These are phyloP conservation scores for Centroberyx gerrardi DNA, from an alignment of 2,797 vertebrate species.

Conservation along the genomic window DNA sequence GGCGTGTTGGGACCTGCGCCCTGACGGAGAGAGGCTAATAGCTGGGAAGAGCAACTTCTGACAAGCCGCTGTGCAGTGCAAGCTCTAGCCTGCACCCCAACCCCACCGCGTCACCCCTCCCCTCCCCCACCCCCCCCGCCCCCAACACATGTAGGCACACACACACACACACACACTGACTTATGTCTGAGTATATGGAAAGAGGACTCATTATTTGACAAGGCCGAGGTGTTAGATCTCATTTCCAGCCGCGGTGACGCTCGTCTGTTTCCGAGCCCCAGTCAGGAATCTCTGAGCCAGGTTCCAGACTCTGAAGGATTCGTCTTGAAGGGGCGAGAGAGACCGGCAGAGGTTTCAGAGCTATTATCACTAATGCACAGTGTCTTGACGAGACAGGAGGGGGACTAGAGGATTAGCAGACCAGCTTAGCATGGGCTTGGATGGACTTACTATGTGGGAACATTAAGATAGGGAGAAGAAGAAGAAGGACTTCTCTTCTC, in stretches of 20 bases:
- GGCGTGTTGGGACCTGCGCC: conserved; percentile 86
- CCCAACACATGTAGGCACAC: conserved; percentile 31
- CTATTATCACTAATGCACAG: conserved; percentile 70
- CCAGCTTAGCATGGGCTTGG: conserved; percentile 53
- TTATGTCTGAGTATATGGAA: conserved; percentile 43
- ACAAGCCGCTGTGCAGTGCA: conserved; percentile 75
- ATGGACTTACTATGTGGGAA: conserved; percentile 62
- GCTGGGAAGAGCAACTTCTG: conserved; percentile 81
- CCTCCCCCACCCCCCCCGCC: conserved; percentile 35
- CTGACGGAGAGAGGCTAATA: conserved; percentile 81
- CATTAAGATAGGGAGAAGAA: conserved; percentile 33
- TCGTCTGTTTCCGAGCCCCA: conserved; percentile 62
- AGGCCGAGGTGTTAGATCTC: conserved; percentile 85
- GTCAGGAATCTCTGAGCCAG: no score
- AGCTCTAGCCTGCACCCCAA: conserved; percentile 72
- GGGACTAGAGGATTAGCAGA: conserved; percentile 49
- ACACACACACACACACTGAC: conserved; percentile 1
- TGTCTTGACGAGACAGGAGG: conserved; percentile 65
- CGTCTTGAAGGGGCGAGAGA: conserved; percentile 50
- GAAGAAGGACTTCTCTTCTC: conserved; percentile 16
- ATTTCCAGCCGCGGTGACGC: conserved; percentile 84
- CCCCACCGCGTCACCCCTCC: conserved; percentile 48
- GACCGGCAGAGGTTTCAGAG: conserved; percentile 43
- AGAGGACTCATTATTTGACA: conserved; percentile 76
- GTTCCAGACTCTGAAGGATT: conserved; percentile 27